A percentile compares a stretch with the other conserved stretches of the same genome.
Evolutionary conservation across 2,888 invertebrate species (phyloP).

Genomic region (Rugalucina vietnamica): DNA sequence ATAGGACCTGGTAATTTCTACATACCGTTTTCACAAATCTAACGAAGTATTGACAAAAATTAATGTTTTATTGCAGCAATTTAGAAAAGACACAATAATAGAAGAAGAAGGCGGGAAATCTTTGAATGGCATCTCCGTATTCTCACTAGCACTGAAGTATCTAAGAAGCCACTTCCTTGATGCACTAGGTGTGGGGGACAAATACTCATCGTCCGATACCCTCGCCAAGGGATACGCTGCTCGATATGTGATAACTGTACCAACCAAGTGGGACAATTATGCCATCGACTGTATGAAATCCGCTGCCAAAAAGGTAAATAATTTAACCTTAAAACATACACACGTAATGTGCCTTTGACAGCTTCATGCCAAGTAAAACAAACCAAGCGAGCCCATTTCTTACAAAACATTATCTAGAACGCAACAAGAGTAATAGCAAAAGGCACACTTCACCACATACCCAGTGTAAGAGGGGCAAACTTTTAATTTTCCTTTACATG

Average conservation of each 20-base stretch:
- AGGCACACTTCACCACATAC: too few relatives aligned
- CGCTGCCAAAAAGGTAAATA: constrained; percentile 60
- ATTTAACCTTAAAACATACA: too few relatives aligned
- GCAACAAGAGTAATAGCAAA: too few relatives aligned
- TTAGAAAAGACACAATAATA: constrained; percentile 56
- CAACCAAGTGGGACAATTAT: constrained; percentile 60
- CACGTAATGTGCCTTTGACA: too few relatives aligned
- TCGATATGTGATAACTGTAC: constrained; percentile 53
- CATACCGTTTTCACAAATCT: too few relatives aligned
- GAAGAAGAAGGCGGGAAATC: constrained; percentile 60
- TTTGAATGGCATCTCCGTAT: constrained; percentile 48
- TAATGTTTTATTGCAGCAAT: constrained; percentile 43
- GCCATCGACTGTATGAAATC: constrained; percentile 57
- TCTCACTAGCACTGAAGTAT: constrained; percentile 47
- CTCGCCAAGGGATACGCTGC: constrained; percentile 22
- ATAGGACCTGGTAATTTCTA: too few relatives aligned
- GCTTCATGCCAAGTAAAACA: too few relatives aligned
- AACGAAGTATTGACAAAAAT: too few relatives aligned
- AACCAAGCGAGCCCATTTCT: too few relatives aligned
- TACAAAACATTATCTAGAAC: too few relatives aligned
- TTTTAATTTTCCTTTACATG: too few relatives aligned
- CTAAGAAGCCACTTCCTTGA: constrained; percentile 43
- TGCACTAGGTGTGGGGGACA: constrained; percentile 45
- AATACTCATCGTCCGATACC: constrained; percentile 41
- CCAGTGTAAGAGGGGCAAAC: too few relatives aligned